Evolutionary conservation across 2,797 vertebrate genomes (phyloP), one percentile per base, ranked within the genome.

Genomic region (Sternarchorhynchus goeldii): DNA sequence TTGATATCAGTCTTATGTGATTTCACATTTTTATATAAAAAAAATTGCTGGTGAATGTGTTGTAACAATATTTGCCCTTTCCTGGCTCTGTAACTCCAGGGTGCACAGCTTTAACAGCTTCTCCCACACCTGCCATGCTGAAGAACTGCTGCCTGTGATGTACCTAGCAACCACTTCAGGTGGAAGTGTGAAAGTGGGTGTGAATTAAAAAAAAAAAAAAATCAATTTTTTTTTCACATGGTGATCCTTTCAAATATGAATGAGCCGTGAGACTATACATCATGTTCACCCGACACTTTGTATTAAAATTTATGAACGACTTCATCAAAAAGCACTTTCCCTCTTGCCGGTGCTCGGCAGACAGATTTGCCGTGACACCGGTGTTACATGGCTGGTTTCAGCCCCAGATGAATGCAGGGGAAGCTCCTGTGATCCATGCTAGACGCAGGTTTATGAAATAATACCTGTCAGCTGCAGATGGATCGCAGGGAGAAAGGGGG

Each of bases 281-380:
- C 94, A 95, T 94, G 95, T 94, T 94, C 90, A 93, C 93, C 34
- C 92, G 95, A 95, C 95, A 93, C 93, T 95, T 95, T 93, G 91
- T 95, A 97, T 97, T 96, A 96, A 97, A 96, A 98, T 97, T 96
- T 95, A 97, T 96, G 95, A 96, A 96, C 91, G 92, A 95, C 95
- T 98, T 97, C 94, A 98, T 97, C 95, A 95, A 96, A 97, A 97
- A 96, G 93, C 96, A 96, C 95, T 97, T 96, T 95, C 92, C 93
- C 59, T 90, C 93, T 89, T 91, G 75, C 90, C 89, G 72, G 67
- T 92, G 91, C 91, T 69, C 90, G 89, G 88, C 91, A 93, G 95
- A 96, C 94, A 94, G 94, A 96, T 96, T 94, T 93, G 94, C 94
- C 93, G 94, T 93, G 95, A 96, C 94, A 95, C 91, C 90, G 88